A percentile compares a stretch with the other conserved stretches of the same genome.
phyloP scores from a whole-genome alignment of 2,113 vertebrate genomes.

The Odontophorus gujanensis region DNA sequence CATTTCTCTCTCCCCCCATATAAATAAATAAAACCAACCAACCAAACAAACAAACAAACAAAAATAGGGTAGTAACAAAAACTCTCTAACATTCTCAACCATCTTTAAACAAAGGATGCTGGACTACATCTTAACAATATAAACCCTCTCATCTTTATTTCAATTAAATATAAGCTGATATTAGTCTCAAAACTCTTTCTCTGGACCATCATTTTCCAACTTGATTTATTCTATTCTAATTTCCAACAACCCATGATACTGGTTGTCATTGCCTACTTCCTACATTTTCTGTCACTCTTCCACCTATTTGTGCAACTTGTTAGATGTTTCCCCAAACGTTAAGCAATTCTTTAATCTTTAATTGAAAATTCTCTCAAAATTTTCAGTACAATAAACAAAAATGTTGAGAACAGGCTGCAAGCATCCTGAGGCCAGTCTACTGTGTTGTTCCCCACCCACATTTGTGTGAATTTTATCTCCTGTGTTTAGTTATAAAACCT shows the following conservation, averaged over 20 bases:
- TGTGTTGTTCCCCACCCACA: background rate
- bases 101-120: background rate
- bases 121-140: background rate
- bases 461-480: background rate
- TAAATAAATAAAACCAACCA: accelerated
- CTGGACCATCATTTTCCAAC: background rate
- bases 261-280: background rate
- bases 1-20: accelerated
- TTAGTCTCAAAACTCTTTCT: background rate
- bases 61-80: background rate
- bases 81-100: background rate
- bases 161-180: background rate
- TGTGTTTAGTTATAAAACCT: background rate
- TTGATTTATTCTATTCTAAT: background rate
- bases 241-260: background rate
- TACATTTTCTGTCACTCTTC: background rate
- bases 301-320: background rate
- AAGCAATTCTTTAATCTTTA: background rate
- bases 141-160: background rate
- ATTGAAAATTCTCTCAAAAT: background rate
- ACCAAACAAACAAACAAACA: accelerated
- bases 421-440: background rate
- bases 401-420: background rate
- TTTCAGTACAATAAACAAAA: background rate
- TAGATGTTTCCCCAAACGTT: background rate